phyloP scores from a whole-genome alignment of 2,888 invertebrate species.

The Amphipoea oculea region DNA sequence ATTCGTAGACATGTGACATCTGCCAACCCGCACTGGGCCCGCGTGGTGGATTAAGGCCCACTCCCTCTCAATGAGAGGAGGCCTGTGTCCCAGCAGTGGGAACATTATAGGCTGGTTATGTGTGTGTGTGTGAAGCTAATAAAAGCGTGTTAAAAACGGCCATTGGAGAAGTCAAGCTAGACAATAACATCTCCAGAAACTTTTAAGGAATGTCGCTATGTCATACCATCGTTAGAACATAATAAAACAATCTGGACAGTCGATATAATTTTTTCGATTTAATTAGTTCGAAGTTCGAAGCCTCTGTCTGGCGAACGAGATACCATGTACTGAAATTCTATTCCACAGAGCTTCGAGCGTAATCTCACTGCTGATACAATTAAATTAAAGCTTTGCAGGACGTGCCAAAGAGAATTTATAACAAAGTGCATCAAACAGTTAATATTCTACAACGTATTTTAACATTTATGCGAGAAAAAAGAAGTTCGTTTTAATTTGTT shows the following conservation, averaged over 20 bases:
- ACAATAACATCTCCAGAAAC: neutral
- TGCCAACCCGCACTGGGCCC: no score
- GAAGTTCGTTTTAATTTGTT: slow-evolving; percentile 3
- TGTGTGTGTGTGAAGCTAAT: no score
- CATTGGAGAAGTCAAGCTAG: neutral
- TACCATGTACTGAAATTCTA: neutral
- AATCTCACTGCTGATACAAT: slow-evolving; percentile 2
- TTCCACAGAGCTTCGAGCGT: neutral
- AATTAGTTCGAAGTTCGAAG: neutral
- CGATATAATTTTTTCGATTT: neutral
- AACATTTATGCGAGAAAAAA: neutral
- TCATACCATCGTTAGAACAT: neutral
- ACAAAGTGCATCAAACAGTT: neutral
- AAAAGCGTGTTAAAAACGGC: neutral
- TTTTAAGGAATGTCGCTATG: neutral
- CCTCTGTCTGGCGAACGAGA: neutral
- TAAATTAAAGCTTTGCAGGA: slow-evolving; percentile 12
- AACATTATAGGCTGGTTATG: no score
- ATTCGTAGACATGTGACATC: no score
- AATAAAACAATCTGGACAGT: neutral
- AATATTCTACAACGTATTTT: slow-evolving; percentile 14
- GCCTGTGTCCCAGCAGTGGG: no score
- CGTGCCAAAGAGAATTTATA: slow-evolving; percentile 17
- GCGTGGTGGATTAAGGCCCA: no score
- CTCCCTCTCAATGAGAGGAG: no score